Evolutionary conservation across 2,113 vertebrate genomes (phyloP).

Genomic region (Solea solea): DNA sequence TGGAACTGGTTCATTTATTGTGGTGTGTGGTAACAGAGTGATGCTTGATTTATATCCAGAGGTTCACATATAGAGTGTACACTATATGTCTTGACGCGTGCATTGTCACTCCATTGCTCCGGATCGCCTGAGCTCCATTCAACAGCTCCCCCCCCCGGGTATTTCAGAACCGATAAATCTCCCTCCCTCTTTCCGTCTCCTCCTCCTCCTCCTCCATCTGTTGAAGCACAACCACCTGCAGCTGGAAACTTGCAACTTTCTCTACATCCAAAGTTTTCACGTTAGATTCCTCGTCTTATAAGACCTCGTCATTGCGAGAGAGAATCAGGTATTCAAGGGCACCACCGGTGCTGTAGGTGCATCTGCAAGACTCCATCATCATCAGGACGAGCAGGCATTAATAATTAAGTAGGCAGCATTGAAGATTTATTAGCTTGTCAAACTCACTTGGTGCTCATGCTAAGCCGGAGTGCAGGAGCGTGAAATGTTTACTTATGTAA

Average conservation of each 20-base stretch:
- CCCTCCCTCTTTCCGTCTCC: not conserved
- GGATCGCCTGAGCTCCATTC: not conserved
- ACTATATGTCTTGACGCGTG: not conserved
- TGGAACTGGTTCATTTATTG: not conserved
- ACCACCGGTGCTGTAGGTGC: slow-evolving; percentile 13
- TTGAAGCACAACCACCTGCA: slow-evolving; percentile 14
- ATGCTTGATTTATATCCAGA: no score
- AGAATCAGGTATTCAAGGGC: slow-evolving; percentile 37
- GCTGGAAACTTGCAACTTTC: slow-evolving; percentile 17
- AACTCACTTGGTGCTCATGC: slow-evolving; percentile 26
- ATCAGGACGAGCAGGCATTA: slow-evolving; percentile 48
- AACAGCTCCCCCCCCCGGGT: slow-evolving; percentile 30
- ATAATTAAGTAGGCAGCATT: slow-evolving; percentile 49
- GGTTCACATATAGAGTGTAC: no score
- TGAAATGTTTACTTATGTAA: slow-evolving; percentile 42
- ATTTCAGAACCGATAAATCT: slow-evolving; percentile 33
- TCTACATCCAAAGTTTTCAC: slow-evolving; percentile 27
- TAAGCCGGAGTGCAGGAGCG: slow-evolving; percentile 4
- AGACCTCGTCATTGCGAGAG: slow-evolving; percentile 7
- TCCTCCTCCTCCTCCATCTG: slow-evolving; percentile 4
- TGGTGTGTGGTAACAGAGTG: not conserved
- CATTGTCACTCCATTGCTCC: slow-evolving; percentile 28
- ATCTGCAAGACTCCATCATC: slow-evolving; percentile 29
- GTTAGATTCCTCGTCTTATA: slow-evolving; percentile 2
- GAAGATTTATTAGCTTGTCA: slow-evolving; percentile 59